Evolutionary conservation across 1,140 invertebrate genomes (phyloP).

Genomic region (Macrocentrus cingulum): DNA sequence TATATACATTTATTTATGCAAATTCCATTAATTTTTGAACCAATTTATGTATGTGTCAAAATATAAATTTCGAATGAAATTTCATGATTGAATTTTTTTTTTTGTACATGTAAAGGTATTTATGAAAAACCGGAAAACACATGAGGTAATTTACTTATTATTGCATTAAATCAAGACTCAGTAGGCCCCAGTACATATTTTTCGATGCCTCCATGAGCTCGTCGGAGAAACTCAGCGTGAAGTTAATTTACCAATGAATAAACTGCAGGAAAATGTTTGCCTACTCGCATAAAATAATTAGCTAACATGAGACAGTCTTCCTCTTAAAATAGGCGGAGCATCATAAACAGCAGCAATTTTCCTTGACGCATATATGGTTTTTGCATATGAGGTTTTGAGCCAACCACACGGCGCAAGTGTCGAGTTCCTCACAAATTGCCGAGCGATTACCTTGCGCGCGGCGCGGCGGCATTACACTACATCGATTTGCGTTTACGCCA

Average conservation of each 20-base stretch:
- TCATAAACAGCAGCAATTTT: slow-evolving; percentile 7
- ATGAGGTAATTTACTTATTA: no score
- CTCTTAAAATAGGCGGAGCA: slow-evolving; percentile 11
- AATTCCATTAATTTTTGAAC: no score
- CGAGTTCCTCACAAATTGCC: slow-evolving; percentile 26
- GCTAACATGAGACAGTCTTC: not conserved
- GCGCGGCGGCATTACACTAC: slow-evolving; percentile 24
- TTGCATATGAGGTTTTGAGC: not conserved
- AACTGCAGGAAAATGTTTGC: not conserved
- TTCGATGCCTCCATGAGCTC: no score
- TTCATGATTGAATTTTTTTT: no score
- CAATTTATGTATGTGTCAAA: no score
- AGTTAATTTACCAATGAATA: slow-evolving; percentile 1
- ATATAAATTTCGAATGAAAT: no score
- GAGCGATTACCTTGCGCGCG: slow-evolving; percentile 17
- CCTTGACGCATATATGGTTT: not conserved
- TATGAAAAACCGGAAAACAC: no score
- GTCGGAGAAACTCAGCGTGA: not conserved
- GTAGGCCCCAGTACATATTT: no score
- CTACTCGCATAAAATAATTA: not conserved
- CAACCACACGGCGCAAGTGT: slow-evolving; percentile 9
- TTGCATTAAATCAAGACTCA: no score
- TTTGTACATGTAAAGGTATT: no score
- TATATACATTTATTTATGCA: no score
- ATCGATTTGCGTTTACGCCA: slow-evolving; percentile 23